Conservation (phyloP, 92 coral and sea anemone species). For the Scolanthus callimorphus region DNA sequence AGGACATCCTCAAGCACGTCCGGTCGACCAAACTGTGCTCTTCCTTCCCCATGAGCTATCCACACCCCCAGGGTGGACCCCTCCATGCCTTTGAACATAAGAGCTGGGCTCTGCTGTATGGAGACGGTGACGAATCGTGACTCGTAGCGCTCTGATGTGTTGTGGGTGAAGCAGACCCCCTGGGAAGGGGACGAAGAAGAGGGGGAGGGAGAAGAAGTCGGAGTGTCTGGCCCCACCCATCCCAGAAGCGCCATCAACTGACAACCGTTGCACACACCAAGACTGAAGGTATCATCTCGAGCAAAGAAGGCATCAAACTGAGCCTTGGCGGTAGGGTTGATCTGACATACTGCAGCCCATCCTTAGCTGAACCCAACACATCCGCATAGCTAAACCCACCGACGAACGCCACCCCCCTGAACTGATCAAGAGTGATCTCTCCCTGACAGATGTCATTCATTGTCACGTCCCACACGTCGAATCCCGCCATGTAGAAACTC, state of each 20-base stretch:
- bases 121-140: constrained; percentile 92
- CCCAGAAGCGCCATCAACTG: constrained; percentile 94
- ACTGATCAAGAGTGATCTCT: constrained; percentile 59
- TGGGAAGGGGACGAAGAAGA: constrained; percentile 23
- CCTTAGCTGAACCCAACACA: constrained; percentile 97
- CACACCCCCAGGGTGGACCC: constrained; percentile 92
- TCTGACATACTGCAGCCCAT: constrained; percentile 96
- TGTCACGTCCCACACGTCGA: constrained; percentile 95
- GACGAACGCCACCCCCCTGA: constrained; percentile 95
- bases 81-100: constrained; percentile 92
- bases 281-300: constrained; percentile 91
- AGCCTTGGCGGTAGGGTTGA: constrained; percentile 68
- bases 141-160: constrained; percentile 87
- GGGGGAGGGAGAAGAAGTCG: neutral
- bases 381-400: constrained; percentile 99
- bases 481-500: constrained; percentile 90
- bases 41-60: constrained; percentile 98
- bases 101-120: constrained; percentile 84
- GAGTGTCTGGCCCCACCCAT: constrained; percentile 76
- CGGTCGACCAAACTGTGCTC: constrained; percentile 55
- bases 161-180: constrained; percentile 96
- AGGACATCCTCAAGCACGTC: constrained; percentile 55
- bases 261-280: constrained; percentile 97
- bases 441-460: constrained; percentile 88
- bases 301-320: constrained; percentile 79